These are phyloP conservation scores for Sarcophaga rosellei DNA, from an alignment of 2,888 invertebrate genomes.

Conservation along the genomic window DNA sequence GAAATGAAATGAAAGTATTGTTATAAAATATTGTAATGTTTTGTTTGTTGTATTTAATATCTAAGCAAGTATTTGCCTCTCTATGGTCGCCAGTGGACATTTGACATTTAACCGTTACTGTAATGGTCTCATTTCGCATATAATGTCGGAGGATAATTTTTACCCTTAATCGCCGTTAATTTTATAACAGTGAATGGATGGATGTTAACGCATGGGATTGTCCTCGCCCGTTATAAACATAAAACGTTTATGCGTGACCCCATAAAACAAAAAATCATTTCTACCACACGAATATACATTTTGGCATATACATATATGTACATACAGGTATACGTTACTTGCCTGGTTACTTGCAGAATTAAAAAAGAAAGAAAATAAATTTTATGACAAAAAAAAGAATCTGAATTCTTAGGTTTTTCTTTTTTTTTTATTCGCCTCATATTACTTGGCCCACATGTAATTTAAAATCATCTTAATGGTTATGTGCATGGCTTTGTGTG, in stretches of 20 bases:
- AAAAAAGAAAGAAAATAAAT: no score
- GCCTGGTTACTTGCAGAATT: no score
- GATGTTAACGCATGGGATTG: conserved; percentile 18
- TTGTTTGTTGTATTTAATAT: no score
- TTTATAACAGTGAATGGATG: conserved; percentile 12
- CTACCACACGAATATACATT: neutral
- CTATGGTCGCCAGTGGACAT: neutral
- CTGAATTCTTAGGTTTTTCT: no score
- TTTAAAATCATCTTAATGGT: neutral
- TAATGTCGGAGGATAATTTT: neutral
- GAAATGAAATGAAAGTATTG: no score
- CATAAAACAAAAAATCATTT: conserved; percentile 45
- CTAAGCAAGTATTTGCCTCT: neutral
- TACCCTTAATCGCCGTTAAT: conserved; percentile 8
- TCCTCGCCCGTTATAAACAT: conserved; percentile 51
- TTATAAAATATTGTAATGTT: no score
- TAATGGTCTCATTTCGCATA: conserved; percentile 6
- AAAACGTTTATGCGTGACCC: conserved; percentile 68
- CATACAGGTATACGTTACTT: no score
- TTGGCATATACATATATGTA: no score
- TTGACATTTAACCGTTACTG: conserved; percentile 16
- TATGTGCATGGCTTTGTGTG: neutral
- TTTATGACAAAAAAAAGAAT: no score
- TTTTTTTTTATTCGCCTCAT: no score
- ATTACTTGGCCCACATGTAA: conserved; percentile 36